A percentile compares a stretch with the other conserved stretches of the same genome.
Conservation (phyloP, 2,888 invertebrate genomes). For the Pasiphila rectangulata region DNA sequence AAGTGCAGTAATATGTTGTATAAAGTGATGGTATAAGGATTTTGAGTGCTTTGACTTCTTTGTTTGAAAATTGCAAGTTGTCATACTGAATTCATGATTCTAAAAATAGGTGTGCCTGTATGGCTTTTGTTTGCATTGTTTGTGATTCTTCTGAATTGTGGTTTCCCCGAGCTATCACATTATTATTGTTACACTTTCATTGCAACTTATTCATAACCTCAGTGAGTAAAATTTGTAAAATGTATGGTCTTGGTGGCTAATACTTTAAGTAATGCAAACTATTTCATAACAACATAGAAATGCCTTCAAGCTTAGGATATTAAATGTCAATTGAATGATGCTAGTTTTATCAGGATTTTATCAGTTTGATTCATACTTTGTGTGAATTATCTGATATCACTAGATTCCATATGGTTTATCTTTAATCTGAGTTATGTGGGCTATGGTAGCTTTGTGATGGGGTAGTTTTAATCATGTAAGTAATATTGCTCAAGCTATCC, state of each 20-base stretch:
- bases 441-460: neutral
- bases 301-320: too few species aligned
- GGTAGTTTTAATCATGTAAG: neutral
- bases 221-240: neutral
- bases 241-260: neutral
- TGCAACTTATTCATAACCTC: neutral
- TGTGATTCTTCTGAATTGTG: conserved; percentile 13
- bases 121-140: conserved; percentile 44
- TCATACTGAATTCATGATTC: conserved; percentile 46
- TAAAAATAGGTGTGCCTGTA: conserved; percentile 56
- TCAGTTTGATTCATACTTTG: conserved; percentile 14
- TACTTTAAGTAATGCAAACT: too few species aligned
- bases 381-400: conserved; percentile 10
- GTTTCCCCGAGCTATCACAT: too few species aligned
- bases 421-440: neutral
- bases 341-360: conserved; percentile 8
- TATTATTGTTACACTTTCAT: neutral
- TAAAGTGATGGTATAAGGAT: neutral
- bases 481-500: neutral
- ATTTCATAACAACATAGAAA: too few species aligned
- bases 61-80: conserved; percentile 75
- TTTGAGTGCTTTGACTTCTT: conserved; percentile 42
- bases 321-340: neutral
- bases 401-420: conserved; percentile 7
- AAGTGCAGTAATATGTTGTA: conserved; percentile 3